phyloP scores from a whole-genome alignment of 1,140 invertebrate genomes.

The Pseudobourletiella spinata region DNA sequence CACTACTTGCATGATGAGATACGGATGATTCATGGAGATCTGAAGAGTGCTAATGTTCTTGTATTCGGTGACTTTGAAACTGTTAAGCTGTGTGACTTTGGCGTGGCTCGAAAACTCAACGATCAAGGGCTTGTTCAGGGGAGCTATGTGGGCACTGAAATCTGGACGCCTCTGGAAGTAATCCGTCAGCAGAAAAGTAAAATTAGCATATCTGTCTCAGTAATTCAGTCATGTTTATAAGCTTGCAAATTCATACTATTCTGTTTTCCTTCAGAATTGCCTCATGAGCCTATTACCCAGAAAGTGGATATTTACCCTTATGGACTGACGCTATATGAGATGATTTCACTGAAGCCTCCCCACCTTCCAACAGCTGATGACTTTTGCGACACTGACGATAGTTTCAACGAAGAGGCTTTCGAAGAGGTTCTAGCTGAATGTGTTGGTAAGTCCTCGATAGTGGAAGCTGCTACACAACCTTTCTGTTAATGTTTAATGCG shows the following conservation, averaged over 20 bases:
- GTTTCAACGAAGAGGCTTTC: slow-evolving; percentile 30
- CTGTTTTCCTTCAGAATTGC: not conserved
- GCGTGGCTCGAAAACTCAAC: slow-evolving; percentile 61
- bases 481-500: no score
- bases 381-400: not conserved
- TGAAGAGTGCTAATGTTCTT: slow-evolving; percentile 71
- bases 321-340: slow-evolving; percentile 70
- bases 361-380: slow-evolving; percentile 41
- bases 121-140: slow-evolving; percentile 49
- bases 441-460: not conserved
- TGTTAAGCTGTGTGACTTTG: slow-evolving; percentile 78
- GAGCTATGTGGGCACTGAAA: slow-evolving; percentile 55
- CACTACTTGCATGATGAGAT: slow-evolving; percentile 66
- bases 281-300: slow-evolving; percentile 44
- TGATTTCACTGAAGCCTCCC: slow-evolving; percentile 60
- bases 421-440: slow-evolving; percentile 24
- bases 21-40: slow-evolving; percentile 66
- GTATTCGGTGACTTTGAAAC: slow-evolving; percentile 58
- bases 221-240: no score
- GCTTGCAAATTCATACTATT: no score
- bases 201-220: not conserved
- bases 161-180: slow-evolving; percentile 5
- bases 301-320: slow-evolving; percentile 73
- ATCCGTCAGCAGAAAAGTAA: slow-evolving; percentile 1
- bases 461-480: no score